Base-by-base conservation (phyloP, 2,113 vertebrate species). In the Haemorhous mexicanus region DNA sequence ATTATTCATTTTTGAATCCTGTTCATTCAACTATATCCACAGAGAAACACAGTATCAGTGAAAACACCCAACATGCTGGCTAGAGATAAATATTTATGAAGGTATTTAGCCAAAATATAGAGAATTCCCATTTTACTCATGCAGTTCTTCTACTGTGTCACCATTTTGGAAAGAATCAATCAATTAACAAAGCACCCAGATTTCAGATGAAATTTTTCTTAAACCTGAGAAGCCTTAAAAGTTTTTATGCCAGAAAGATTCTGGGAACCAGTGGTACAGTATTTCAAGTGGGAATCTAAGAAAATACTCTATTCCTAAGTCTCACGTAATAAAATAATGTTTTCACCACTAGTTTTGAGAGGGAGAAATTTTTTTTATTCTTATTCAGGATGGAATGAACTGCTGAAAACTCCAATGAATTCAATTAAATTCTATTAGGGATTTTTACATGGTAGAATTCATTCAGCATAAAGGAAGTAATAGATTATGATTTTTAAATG, bases 401-500 rank as follows among this genome's bases (percentile, higher is more conserved):
- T 37, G 28, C 28, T 93, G 67, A 90, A 93, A 93, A 83, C 26
- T 43, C 30, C 4, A 5, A 27, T 17, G 5, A 59, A 24, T 79
- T 66, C 21, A 50, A 59, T 91, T 69, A 76, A 85, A 74, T 77
- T 92, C 76, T 90, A 10, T 77, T 33, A 68, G 33, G 19, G 61
- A 53, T 70, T 90, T 89, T 94, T 78, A 46, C 33, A 35, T 87
- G 68, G 24, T 37, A 24, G 16, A 64, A 77, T 59, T 90, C 30
- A 86, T 67, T 83, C 39, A 66, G 64, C 19, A 59, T 61, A 86
- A 70, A 87, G 16, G 19, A 87, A 83, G 21, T 63, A 24, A 86
- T 63, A 37, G 43, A 83, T 66, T 85, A 66, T 76, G 63, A 88
- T 79, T 94, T 94, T 94, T 87, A 82, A 95, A 84, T 77, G 27